Conservation (phyloP, 2,888 invertebrate genomes). For the Itoplectis maculator region DNA sequence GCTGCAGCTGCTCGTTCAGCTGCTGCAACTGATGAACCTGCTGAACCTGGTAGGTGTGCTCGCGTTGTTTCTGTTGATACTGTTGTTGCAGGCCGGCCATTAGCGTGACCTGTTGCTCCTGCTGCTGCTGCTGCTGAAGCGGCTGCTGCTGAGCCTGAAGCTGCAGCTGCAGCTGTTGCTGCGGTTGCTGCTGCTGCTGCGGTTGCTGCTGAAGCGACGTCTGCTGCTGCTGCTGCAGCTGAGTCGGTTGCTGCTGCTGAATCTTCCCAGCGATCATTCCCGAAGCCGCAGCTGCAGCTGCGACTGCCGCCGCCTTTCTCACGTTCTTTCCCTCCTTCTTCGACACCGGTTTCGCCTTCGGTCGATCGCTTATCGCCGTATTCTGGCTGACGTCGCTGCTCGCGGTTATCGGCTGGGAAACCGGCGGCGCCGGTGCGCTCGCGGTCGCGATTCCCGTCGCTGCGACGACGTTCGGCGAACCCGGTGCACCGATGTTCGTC, state of each 20-base stretch:
- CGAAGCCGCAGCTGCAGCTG: slow-evolving; percentile 68
- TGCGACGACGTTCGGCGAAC: slow-evolving; percentile 42
- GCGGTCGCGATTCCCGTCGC: slow-evolving; percentile 71
- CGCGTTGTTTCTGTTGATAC: slow-evolving; percentile 80
- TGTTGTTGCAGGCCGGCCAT: slow-evolving; percentile 83
- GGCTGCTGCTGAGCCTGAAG: slow-evolving; percentile 60
- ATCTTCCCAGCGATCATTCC: slow-evolving; percentile 71
- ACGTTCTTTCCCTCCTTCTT: slow-evolving; percentile 92
- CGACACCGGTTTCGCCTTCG: slow-evolving; percentile 92
- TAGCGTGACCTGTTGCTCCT: slow-evolving; percentile 75
- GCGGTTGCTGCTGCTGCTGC: slow-evolving; percentile 83
- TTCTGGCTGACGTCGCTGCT: slow-evolving; percentile 88
- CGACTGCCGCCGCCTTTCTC: slow-evolving; percentile 85
- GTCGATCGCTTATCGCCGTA: slow-evolving; percentile 93
- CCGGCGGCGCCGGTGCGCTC: slow-evolving; percentile 77
- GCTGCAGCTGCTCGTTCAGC: slow-evolving; percentile 82
- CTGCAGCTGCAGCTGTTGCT: slow-evolving; percentile 42
- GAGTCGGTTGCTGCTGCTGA: slow-evolving; percentile 79
- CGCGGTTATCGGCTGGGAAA: slow-evolving; percentile 85
- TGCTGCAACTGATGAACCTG: slow-evolving; percentile 83
- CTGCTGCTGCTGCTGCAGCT: slow-evolving; percentile 79
- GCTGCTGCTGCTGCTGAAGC: slow-evolving; percentile 75
- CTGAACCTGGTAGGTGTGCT: slow-evolving; percentile 81
- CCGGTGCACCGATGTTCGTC: slow-evolving; percentile 77
- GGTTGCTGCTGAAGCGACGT: slow-evolving; percentile 85